A percentile compares a stretch with the other conserved stretches of the same genome.
Evolutionary conservation across 2,113 vertebrate genomes (phyloP).

Genomic region (Archilochus colubris): DNA sequence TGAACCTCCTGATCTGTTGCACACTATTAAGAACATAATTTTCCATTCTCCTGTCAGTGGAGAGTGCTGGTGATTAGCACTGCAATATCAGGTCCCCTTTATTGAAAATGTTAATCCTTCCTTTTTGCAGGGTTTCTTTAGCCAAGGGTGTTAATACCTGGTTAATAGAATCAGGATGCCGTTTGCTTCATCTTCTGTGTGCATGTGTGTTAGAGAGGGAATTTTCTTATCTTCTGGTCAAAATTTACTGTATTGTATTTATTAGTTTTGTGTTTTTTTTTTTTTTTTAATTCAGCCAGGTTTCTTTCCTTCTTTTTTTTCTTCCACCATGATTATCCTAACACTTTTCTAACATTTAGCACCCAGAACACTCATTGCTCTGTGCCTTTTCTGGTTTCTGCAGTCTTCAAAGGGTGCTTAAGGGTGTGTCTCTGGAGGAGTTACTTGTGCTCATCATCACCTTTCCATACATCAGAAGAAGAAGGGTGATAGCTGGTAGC

Average conservation of each 20-base stretch:
- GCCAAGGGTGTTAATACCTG: constrained; percentile 62
- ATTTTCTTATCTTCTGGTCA: constrained; percentile 14
- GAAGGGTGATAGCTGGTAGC: not conserved
- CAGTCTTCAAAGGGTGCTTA: not conserved
- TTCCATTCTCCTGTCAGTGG: constrained; percentile 33
- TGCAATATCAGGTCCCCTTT: constrained; percentile 38
- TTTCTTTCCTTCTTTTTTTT: not conserved
- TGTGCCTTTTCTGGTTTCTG: not conserved
- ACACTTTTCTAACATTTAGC: not conserved
- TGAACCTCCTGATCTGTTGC: constrained; percentile 40
- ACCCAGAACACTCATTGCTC: not conserved
- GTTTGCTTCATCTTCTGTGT: constrained; percentile 59
- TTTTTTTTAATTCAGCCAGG: not conserved
- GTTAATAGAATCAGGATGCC: constrained; percentile 53
- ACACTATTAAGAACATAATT: constrained; percentile 58
- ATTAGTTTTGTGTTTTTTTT: not conserved
- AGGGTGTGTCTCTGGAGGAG: not conserved
- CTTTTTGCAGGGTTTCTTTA: constrained; percentile 62
- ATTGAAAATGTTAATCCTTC: constrained; percentile 64
- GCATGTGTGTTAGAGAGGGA: constrained; percentile 20
- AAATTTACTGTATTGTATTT: constrained; percentile 32
- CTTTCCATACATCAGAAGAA: not conserved
- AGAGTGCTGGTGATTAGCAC: constrained; percentile 45
- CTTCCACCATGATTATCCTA: not conserved
- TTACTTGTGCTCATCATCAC: not conserved